Conservation (phyloP, 2,888 invertebrate species). For the Nephrotoma guestfalica region DNA sequence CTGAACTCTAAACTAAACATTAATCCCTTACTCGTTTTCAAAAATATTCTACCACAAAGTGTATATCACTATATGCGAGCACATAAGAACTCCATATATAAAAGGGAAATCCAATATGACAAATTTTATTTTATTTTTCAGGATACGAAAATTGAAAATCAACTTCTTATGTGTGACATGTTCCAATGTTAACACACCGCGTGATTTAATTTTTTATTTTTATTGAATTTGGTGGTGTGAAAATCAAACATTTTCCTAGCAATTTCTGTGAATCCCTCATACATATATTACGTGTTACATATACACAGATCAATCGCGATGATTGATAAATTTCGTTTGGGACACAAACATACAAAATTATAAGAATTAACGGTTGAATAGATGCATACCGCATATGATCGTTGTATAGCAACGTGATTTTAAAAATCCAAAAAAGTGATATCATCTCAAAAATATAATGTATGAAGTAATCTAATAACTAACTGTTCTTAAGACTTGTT, state of each 20-base stretch:
- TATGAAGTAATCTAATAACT: not conserved
- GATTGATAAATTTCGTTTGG: not conserved
- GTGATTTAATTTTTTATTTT: not conserved
- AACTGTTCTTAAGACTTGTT: not conserved
- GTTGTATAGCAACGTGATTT: not conserved
- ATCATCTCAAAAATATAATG: not conserved
- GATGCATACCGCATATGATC: not conserved
- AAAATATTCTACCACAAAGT: not conserved
- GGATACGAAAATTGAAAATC: not conserved
- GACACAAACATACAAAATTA: not conserved
- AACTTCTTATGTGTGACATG: not conserved
- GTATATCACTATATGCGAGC: not conserved
- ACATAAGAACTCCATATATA: not conserved
- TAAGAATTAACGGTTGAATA: not conserved
- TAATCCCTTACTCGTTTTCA: not conserved
- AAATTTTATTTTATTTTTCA: not conserved
- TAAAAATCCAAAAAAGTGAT: not conserved
- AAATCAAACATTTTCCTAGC: not conserved
- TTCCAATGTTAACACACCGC: not conserved
- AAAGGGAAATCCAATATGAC: not conserved
- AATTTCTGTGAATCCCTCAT: not conserved
- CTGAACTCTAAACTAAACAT: not conserved
- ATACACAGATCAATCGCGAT: not conserved
- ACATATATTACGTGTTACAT: not conserved
- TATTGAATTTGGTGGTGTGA: not conserved